Conservation (phyloP, 2,797 vertebrate genomes). For the Coregonus suidteri region DNA sequence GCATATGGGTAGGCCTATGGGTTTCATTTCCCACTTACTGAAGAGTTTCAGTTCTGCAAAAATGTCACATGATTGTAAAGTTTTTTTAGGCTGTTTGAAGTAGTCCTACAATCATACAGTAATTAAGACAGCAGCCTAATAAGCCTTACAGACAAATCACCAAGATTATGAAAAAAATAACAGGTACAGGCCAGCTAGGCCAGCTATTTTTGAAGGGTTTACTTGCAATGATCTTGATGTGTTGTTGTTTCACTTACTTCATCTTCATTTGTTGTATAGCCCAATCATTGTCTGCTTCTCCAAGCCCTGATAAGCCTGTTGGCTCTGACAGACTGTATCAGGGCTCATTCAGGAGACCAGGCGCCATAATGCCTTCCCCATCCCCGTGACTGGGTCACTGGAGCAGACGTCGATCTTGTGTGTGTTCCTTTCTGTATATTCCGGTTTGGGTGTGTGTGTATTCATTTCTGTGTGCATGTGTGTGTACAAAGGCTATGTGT, state of each 20-base stretch:
- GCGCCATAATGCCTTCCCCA: conserved; percentile 18
- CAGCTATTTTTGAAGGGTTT: background rate
- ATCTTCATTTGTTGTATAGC: too few relatives aligned
- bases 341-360: conserved; percentile 5
- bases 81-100: too few relatives aligned
- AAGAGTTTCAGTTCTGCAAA: background rate
- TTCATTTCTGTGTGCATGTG: conserved; percentile 22
- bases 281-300: background rate
- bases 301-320: background rate
- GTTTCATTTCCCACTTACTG: background rate
- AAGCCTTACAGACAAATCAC: background rate
- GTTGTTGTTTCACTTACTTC: too few relatives aligned
- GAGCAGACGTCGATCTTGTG: conserved; percentile 4
- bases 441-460: background rate
- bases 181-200: background rate
- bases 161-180: background rate
- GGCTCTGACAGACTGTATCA: conserved; percentile 9
- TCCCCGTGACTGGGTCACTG: conserved; percentile 1
- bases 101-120: too few relatives aligned
- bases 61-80: background rate
- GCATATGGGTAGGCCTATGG: background rate
- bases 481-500: background rate
- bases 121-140: background rate
- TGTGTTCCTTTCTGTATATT: background rate
- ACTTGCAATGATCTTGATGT: background rate